Percentiles rank a stretch among this genome's conserved stretches.
These are phyloP conservation scores for Microcebus jonahi DNA, from an alignment of 2,113 vertebrate genomes.

Conservation along the genomic window DNA sequence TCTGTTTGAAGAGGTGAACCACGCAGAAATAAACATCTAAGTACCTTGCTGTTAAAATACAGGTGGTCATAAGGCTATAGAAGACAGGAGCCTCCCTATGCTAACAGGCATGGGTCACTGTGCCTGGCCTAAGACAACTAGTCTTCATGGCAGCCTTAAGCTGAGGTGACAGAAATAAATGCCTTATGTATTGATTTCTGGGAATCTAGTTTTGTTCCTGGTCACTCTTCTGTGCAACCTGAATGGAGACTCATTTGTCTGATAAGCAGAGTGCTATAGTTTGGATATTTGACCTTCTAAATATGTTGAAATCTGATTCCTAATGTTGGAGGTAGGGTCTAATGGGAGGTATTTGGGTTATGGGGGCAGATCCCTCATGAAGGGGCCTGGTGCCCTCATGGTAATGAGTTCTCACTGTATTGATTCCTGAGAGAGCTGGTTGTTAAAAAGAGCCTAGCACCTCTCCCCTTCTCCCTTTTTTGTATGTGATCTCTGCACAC, in stretches of 20 bases:
- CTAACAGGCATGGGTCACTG: too few species aligned
- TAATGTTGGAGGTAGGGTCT: neutral
- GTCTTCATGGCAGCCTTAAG: neutral
- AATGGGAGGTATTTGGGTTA: neutral
- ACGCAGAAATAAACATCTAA: too few species aligned
- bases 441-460: neutral
- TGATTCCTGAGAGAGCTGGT: neutral
- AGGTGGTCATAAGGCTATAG: too few species aligned
- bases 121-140: neutral
- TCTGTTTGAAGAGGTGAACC: too few species aligned
- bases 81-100: too few species aligned
- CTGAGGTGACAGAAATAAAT: neutral
- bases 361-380: neutral
- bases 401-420: neutral
- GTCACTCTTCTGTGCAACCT: neutral
- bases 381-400: neutral
- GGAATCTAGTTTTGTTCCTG: conserved; percentile 10
- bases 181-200: neutral
- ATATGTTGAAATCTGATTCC: neutral
- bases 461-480: neutral
- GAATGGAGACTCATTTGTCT: neutral
- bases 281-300: neutral
- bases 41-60: too few species aligned
- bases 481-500: neutral
- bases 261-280: neutral